Evolutionary conservation across 2,888 invertebrate species (phyloP).

Genomic region (Perizoma flavofasciatum): DNA sequence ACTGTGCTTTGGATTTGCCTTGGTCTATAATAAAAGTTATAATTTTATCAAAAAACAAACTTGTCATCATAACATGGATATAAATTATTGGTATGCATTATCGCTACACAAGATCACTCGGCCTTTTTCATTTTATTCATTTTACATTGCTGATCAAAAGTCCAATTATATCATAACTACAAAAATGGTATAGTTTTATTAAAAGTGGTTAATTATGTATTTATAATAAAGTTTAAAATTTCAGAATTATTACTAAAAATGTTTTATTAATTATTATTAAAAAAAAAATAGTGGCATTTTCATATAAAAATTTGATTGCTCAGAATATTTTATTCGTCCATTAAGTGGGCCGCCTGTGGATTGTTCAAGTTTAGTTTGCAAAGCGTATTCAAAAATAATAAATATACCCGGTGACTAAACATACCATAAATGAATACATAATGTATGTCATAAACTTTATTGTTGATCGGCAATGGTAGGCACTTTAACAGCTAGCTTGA

Average conservation of each 20-base stretch:
- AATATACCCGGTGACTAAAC: conserved; percentile 31
- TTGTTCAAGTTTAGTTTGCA: conserved; percentile 25
- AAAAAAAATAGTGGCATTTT: not conserved
- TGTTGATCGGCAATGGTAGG: conserved; percentile 3
- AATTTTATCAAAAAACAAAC: not conserved
- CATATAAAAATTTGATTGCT: not conserved
- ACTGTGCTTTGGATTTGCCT: conserved; percentile 1
- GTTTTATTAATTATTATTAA: too few relatives aligned
- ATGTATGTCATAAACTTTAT: conserved; percentile 18
- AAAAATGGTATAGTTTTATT: too few relatives aligned
- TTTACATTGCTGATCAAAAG: too few relatives aligned
- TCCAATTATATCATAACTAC: too few relatives aligned
- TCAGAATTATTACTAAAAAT: not conserved
- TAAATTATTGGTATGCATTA: too few relatives aligned
- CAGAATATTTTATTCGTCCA: not conserved
- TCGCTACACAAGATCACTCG: too few relatives aligned
- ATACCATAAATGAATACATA: conserved; percentile 24
- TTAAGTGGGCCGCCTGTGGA: not conserved
- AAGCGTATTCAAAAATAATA: conserved; percentile 19
- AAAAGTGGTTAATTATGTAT: too few relatives aligned
- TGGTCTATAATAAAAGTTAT: conserved; percentile 14
- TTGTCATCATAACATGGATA: too few relatives aligned
- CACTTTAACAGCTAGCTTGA: conserved; percentile 11
- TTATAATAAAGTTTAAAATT: not conserved
- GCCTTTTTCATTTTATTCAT: too few relatives aligned